Evolutionary conservation across 2,113 vertebrate species (phyloP), one percentile per base, ranked within the genome.

Genomic region (Sapajus apella): DNA sequence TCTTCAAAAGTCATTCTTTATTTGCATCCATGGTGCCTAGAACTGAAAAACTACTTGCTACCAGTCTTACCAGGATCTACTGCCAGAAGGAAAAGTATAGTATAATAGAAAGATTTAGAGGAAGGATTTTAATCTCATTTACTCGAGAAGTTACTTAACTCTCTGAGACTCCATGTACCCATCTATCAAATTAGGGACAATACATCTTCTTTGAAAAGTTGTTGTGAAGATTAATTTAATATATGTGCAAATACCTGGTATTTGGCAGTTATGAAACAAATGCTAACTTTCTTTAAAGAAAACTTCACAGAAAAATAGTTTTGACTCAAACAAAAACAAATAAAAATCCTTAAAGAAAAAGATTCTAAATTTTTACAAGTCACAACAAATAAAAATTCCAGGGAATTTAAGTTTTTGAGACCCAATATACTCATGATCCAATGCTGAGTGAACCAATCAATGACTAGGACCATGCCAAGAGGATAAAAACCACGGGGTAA

Each of bases 1-100:
- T 87, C 83, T 96, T 96, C 52, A 85, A 94, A 97, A 58, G 55
- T 52, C 85, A 92, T 90, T 72, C n/a, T 97, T 95, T 40, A 76
- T 76, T 96, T 96, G 52, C 23, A 94, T 90, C 52, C 12, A 50
- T 68, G 20, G 37, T 96, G 6, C 84, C 83, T 93, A 76, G 82
- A 97, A 86, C 37, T 95, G 35, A 45, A 84, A 96, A 90, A 85
- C 30, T 50, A 55, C 68, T 87, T 50, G 68, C 68, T 87, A 72
- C 37, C 64, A 87, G 1, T 90, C n/a, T 93, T 88, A 85, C 92
- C 30, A 95, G 68, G 96, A 87, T 58, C 55, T 86, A 32, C 18
- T 92, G 14, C 40, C 55, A 96, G 47, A 87, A 96, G 66, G 64
- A 93, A 92, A 82, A 82, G 58, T 56, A 27, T 64, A 2, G 56